Conservation (phyloP, 2,797 vertebrate species). For the Tachyglossus aculeatus region DNA sequence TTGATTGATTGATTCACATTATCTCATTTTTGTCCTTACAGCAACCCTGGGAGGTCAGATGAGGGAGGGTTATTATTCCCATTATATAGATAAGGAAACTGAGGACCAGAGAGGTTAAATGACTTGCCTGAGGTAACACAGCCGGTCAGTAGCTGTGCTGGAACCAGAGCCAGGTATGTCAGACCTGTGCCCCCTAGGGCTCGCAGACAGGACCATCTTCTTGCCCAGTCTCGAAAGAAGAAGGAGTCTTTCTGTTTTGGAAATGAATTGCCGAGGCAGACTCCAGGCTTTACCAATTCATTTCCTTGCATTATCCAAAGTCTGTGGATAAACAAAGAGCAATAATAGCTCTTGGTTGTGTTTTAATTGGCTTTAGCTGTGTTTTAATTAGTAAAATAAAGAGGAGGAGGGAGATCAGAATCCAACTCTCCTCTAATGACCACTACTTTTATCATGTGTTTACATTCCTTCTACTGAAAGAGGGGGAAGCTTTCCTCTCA, state of each 20-base stretch:
- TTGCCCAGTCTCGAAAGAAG: background rate
- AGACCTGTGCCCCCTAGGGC: background rate
- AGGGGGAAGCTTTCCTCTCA: fast-evolving
- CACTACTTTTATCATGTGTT: background rate
- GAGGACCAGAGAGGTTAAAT: too few relatives aligned
- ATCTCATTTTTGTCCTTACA: too few relatives aligned
- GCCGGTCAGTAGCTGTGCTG: too few relatives aligned
- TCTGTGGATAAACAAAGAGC: constrained; percentile 13
- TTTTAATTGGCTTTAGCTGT: constrained; percentile 17
- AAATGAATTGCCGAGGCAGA: fast-evolving
- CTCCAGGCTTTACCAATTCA: constrained; percentile 7
- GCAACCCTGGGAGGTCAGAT: too few relatives aligned
- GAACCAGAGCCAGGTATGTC: too few relatives aligned
- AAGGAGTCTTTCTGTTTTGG: background rate
- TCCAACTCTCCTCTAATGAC: background rate
- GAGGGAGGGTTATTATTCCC: too few relatives aligned
- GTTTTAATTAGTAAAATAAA: constrained; percentile 39
- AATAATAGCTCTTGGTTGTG: background rate
- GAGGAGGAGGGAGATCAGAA: background rate
- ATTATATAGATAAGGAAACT: too few relatives aligned
- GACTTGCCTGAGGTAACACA: too few relatives aligned
- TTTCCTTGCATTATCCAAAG: background rate
- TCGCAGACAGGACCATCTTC: background rate
- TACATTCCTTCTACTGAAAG: background rate
- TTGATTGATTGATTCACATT: too few relatives aligned